Evolutionary conservation across 1,140 invertebrate species (phyloP), one percentile per base, ranked within the genome.

Genomic region (Protaetia brevitarsis): DNA sequence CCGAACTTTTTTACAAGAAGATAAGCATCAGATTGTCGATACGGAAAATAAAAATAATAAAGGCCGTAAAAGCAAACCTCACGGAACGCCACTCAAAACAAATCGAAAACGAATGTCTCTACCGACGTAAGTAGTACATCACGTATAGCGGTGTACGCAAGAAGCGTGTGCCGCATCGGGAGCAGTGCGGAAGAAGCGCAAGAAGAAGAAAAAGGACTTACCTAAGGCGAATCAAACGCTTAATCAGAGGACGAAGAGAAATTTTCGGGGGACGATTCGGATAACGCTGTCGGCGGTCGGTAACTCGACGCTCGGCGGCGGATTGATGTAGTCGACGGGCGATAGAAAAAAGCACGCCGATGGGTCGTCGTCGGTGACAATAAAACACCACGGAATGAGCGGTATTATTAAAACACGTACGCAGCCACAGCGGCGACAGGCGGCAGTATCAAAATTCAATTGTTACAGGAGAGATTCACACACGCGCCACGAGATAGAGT

Each of bases 391-490:
- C 41, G 26, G 26, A 51, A 51, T 51, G 41, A 51, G 41, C 41
- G 41, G 19, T 51, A 37, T n/a, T 37, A 51, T 51, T 51, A 51
- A 51, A 51, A 19, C 41, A 23, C 41, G 41, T 51, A 51, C 13
- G 41, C 41, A 51, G 26, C 41, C n/a, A 16, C 41, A 51, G 41
- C 41, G 19, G 41, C 41, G 41, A 51, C 41, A 51, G 41, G 41
- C 41, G 41, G 41, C 41, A 19, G 19, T 51, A 51, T 51, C 41
- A 51, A 51, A 51, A 51, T 51, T 51, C 41, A 51, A 51, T 51
- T 51, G 41, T 51, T 51, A 51, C 21, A 51, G 41, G 41, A 51
- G 41, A 51, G 41, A 51, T 51, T 51, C 41, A 51, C 41, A 51
- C 41, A 51, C 41, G 41, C 41, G 41, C 41, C 41, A 23, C 41